Conservation (phyloP, 2,888 invertebrate species). For the Andrena bicolor region DNA sequence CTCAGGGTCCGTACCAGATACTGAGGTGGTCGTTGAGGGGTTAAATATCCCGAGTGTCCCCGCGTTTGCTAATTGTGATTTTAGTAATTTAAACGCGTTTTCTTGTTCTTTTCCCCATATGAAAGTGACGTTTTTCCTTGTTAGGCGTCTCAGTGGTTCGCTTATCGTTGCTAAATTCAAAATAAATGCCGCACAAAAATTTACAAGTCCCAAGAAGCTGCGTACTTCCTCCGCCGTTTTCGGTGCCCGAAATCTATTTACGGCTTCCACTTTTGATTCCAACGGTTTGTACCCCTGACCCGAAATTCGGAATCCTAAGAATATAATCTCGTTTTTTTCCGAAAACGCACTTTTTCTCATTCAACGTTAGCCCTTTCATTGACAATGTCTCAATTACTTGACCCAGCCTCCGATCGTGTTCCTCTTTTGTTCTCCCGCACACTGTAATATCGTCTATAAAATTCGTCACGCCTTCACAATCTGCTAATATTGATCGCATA, state of each 20-base stretch:
- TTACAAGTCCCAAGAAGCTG: conserved; percentile 75
- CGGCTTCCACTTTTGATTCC: conserved; percentile 57
- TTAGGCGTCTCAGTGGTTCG: conserved; percentile 49
- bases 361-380: conserved; percentile 57
- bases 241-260: conserved; percentile 65
- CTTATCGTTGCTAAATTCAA: conserved; percentile 67
- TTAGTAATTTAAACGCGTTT: conserved; percentile 49
- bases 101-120: background rate
- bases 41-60: conserved; percentile 67
- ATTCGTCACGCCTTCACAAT: conserved; percentile 78
- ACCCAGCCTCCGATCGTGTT: conserved; percentile 75
- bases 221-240: conserved; percentile 66
- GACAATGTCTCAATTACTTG: conserved; percentile 34
- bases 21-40: too few species aligned
- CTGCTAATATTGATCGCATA: conserved; percentile 72
- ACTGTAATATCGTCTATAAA: conserved; percentile 78
- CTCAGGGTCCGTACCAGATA: too few species aligned
- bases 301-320: conserved; percentile 70
- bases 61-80: conserved; percentile 3
- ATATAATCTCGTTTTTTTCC: conserved; percentile 43
- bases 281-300: conserved; percentile 59
- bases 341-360: conserved; percentile 60
- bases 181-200: conserved; percentile 73
- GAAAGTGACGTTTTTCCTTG: background rate
- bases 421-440: conserved; percentile 69